These are phyloP conservation scores for Chloromyia formosa DNA, from an alignment of 2,888 invertebrate species.

Conservation along the genomic window DNA sequence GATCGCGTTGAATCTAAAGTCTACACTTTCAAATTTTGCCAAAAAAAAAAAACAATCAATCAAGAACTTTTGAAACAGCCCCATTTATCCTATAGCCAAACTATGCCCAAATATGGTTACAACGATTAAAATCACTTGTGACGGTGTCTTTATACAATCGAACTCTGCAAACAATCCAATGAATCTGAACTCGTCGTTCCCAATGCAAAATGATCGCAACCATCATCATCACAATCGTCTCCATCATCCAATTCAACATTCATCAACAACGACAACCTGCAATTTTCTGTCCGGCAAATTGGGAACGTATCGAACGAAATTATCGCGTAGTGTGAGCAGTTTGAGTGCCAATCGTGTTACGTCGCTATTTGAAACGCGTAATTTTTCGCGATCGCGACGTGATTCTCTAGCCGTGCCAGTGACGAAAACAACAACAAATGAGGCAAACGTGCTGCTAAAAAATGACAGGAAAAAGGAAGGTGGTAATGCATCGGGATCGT, in stretches of 20 bases:
- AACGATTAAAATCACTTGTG: constrained; percentile 64
- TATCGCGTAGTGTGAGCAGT: constrained; percentile 40
- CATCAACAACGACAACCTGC: constrained; percentile 41
- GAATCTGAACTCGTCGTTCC: constrained; percentile 28
- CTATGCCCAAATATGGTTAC: constrained; percentile 58
- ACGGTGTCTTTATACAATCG: constrained; percentile 64
- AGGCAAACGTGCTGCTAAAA: neutral
- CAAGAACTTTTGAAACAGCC: too few relatives aligned
- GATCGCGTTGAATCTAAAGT: too few relatives aligned
- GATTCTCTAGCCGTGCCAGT: constrained; percentile 10
- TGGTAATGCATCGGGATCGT: neutral
- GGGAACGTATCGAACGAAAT: constrained; percentile 28
- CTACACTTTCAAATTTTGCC: constrained; percentile 11
- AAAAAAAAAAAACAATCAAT: neutral
- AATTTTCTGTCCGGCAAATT: constrained; percentile 28
- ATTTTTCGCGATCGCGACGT: constrained; percentile 25
- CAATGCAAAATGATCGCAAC: constrained; percentile 32
- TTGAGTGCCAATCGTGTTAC: constrained; percentile 37
- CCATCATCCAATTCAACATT: constrained; percentile 40
- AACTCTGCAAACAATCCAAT: constrained; percentile 56
- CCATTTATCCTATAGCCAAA: neutral
- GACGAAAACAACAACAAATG: neutral
- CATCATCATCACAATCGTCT: neutral
- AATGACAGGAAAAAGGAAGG: neutral
- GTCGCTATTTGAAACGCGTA: constrained; percentile 28